These are phyloP conservation scores for Penaeus vannamei DNA, from an alignment of 1,140 invertebrate species.

Conservation along the genomic window DNA sequence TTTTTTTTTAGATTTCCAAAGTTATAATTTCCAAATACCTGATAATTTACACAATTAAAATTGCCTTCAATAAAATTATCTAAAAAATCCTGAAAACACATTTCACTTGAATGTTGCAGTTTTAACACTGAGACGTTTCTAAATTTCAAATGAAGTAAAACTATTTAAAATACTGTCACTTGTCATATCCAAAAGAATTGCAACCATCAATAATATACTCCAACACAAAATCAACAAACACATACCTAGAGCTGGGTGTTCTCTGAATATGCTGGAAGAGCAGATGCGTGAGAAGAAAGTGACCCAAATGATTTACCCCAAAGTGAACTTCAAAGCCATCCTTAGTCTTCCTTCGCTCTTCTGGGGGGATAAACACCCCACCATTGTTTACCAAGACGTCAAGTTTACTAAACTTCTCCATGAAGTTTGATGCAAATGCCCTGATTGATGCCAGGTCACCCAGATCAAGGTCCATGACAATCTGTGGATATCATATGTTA, in stretches of 20 bases:
- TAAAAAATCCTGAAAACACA: too few species aligned
- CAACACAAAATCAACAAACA: neutral
- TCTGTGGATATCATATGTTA: conserved; percentile 27
- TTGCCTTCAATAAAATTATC: too few species aligned
- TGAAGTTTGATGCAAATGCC: conserved; percentile 71
- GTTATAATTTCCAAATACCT: too few species aligned
- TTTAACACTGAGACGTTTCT: neutral
- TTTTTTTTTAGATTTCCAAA: too few species aligned
- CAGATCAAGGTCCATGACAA: conserved; percentile 71
- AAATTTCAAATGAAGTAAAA: neutral
- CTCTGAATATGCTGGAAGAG: conserved; percentile 74
- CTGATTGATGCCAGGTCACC: conserved; percentile 71
- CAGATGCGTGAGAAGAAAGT: conserved; percentile 90
- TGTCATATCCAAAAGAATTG: neutral
- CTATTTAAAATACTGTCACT: neutral
- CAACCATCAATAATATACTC: neutral
- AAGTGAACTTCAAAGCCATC: conserved; percentile 88
- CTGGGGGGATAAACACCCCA: conserved; percentile 78
- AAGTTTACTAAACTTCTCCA: conserved; percentile 73
- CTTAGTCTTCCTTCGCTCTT: conserved; percentile 70
- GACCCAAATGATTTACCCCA: conserved; percentile 93
- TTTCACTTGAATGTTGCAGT: neutral
- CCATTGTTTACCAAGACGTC: conserved; percentile 94
- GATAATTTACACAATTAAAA: too few species aligned
- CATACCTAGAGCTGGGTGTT: conserved; percentile 54